Conservation (phyloP, 1,140 invertebrate genomes). For the Lanistes nyassanus region DNA sequence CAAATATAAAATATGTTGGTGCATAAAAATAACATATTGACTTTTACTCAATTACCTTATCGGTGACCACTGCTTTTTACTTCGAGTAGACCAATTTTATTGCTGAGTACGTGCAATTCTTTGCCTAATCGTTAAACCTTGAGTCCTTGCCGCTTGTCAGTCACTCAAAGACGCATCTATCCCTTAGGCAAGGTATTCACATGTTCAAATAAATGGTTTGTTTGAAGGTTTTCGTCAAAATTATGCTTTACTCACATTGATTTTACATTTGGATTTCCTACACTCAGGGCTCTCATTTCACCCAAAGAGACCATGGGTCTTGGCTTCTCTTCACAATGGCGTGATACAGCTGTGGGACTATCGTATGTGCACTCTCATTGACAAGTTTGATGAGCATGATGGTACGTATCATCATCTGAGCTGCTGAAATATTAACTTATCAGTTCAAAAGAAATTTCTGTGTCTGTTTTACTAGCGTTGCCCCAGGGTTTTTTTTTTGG, state of each 20-base stretch:
- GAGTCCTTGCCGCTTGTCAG: background rate
- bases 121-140: too few relatives aligned
- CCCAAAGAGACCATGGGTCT: conserved; percentile 96
- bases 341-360: conserved; percentile 99
- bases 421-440: background rate
- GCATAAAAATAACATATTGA: too few relatives aligned
- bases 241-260: too few relatives aligned
- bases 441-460: too few relatives aligned
- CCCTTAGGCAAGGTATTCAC: background rate
- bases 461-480: too few relatives aligned
- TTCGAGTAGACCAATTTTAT: too few relatives aligned
- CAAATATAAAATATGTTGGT: too few relatives aligned
- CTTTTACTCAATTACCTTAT: too few relatives aligned
- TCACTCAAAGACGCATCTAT: background rate
- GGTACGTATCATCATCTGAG: conserved; percentile 64
- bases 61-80: too few relatives aligned
- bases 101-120: too few relatives aligned
- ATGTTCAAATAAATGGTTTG: background rate
- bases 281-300: conserved; percentile 89
- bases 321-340: conserved; percentile 97
- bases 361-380: conserved; percentile 97
- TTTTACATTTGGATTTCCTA: too few relatives aligned
- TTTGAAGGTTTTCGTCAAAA: background rate
- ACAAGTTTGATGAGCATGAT: conserved; percentile 99
- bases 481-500: too few relatives aligned